Percentiles rank a stretch among this genome's conserved stretches.
These are phyloP conservation scores for Scleropages formosus DNA, from an alignment of 2,797 vertebrate genomes.

Conservation along the genomic window DNA sequence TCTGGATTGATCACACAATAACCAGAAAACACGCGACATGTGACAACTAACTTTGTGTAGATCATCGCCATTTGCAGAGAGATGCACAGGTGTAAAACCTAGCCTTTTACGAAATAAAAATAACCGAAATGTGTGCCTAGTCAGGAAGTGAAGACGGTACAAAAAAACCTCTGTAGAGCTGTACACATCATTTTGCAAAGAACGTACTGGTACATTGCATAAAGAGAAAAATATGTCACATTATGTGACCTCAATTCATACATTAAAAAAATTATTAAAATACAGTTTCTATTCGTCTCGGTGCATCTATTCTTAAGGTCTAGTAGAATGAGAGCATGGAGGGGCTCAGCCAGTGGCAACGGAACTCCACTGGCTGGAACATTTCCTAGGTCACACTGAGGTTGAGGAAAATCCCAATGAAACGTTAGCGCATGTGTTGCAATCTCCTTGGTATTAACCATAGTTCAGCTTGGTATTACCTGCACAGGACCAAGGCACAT, in stretches of 20 bases:
- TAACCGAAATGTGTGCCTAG: too few species aligned
- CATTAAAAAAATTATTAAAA: too few species aligned
- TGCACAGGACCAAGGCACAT: not conserved
- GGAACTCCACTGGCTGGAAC: not conserved
- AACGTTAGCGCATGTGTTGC: not conserved
- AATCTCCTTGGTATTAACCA: not conserved
- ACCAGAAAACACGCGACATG: not conserved
- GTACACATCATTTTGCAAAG: too few species aligned
- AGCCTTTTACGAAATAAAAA: too few species aligned
- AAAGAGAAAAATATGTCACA: too few species aligned
- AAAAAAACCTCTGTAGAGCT: too few species aligned
- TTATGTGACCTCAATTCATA: too few species aligned
- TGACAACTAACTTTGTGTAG: not conserved
- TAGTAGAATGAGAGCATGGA: not conserved
- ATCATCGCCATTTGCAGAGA: not conserved
- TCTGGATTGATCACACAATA: not conserved
- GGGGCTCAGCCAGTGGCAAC: not conserved
- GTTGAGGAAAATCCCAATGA: not conserved
- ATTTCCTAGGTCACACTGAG: too few species aligned
- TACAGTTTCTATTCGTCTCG: not conserved
- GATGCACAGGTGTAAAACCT: too few species aligned
- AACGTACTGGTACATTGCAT: too few species aligned
- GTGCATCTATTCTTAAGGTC: not conserved
- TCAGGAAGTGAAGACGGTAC: too few species aligned
- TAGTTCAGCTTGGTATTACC: not conserved